Base-by-base conservation (phyloP, 2,797 vertebrate genomes). In the Melanogrammus aeglefinus region DNA sequence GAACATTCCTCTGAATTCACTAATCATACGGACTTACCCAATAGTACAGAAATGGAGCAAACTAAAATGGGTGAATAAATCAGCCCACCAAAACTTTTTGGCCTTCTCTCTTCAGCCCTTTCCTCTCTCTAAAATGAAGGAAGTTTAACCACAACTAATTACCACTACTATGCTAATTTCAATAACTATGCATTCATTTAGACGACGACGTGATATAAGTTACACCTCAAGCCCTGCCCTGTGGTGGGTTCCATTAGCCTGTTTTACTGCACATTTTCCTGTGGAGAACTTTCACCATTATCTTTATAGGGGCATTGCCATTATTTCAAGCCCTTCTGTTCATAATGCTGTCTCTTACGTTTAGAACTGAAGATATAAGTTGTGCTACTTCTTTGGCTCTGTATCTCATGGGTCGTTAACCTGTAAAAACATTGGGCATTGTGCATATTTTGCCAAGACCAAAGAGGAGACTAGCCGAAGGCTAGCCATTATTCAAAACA, bases 371-470 rank as follows among this genome's bases (percentile, higher is more conserved):
- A 69, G 21, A 21, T 63, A 63, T 21, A 63, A 63, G 57, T 63
- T 63, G 57, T 24, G 57, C 57, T n/a, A 2, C 24, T 69, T 69
- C 24, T 69, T 69, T 69, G 12, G 63, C 63, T 69, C n/a, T 69
- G 24, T 69, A 69, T 69, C 63, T n/a, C 63, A 69, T 12, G 63
- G 63, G 63, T 27, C 63, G 2, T 69, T 69, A 69, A 77, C 72
- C 77, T 41, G 72, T 16, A 12, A 57, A 39, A 31, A 63, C 8
- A 39, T 41, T 51, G 16, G 33, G 6, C 27, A 38, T 7, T 38
- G n/a, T 21, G 4, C 44, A 66, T 78, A 71, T 78, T 29, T 57
- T 75, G n/a, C 18, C 44, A 29, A 78, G 16, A 5, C 75, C 69
- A 10, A 75, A 27, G 27, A 24, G 63, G 63, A 73, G 10, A 78